Base-by-base conservation (phyloP, 2,797 vertebrate genomes). In the Eleutherodactylus coqui region DNA sequence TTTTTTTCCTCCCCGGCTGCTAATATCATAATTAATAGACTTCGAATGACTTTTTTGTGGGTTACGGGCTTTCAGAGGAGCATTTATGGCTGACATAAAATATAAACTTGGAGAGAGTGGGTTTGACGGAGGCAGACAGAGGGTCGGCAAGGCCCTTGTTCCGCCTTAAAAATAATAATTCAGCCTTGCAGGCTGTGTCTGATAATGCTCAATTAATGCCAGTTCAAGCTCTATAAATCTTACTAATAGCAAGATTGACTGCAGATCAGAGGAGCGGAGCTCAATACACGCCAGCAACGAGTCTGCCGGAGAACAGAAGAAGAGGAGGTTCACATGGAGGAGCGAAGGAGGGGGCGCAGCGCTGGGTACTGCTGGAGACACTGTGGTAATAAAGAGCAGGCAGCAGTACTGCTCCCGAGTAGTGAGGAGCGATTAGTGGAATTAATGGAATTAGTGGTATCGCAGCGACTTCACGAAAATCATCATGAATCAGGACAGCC, bases 11-110 rank as follows among this genome's bases (percentile, higher is more conserved):
- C 16, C 79, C 32, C 91, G 92, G 93, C 90, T 92, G 91, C 92
- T 93, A 93, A 94, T 94, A 94, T 93, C 92, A 92, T 95, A 95
- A 95, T 95, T 95, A 95, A 95, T 94, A 93, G 94, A 95, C 94
- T 95, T 93, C 91, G 80, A 91, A 92, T 94, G 93, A 93, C 93
- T 94, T 77, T 93, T 91, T 87, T 80, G 89, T 90, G 88, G 91
- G 93, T 91, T 94, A 93, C 92, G 90, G 92, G 93, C 93, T 94
- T 82, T 93, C 94, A 92, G 93, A 91, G 91, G 93, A 93, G 93
- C 92, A 92, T 94, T 95, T 95, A 95, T 94, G 92, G 93, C 90
- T 47, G 91, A 90, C 94, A 95, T 95, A 93, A 95, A 95, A 94
- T 92, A 94, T 94, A 91, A 93, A 94, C 93, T 89, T 91, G 89